A percentile compares a stretch with the other conserved stretches of the same genome.
Conservation (phyloP, 1,140 invertebrate species). For the Drosophila setifemur region DNA sequence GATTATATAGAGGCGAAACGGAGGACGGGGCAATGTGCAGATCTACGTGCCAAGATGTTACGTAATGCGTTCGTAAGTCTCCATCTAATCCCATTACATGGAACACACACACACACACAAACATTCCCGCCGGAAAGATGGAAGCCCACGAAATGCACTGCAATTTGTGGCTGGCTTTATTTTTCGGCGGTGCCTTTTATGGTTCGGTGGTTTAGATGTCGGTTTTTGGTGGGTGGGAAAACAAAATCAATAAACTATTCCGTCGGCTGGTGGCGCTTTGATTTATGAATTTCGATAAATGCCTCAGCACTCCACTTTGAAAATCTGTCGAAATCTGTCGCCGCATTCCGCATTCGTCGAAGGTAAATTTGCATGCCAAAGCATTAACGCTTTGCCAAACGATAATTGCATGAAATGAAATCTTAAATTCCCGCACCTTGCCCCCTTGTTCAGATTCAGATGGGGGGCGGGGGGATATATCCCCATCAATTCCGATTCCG, state of each 20-base stretch:
- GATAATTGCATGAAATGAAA: conserved; percentile 67
- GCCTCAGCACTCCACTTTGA: conserved; percentile 25
- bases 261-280: conserved; percentile 36
- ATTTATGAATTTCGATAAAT: conserved; percentile 48
- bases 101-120: neutral
- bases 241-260: conserved; percentile 42
- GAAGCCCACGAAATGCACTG: conserved; percentile 52
- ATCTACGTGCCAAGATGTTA: conserved; percentile 46
- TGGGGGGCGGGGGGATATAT: neutral
- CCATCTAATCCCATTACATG: conserved; percentile 64
- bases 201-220: neutral
- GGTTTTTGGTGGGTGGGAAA: neutral
- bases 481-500: conserved; percentile 18
- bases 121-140: conserved; percentile 14
- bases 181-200: conserved; percentile 32
- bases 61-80: conserved; percentile 71
- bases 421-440: conserved; percentile 30
- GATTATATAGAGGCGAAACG: conserved; percentile 4
- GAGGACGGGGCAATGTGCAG: neutral
- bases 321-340: conserved; percentile 34
- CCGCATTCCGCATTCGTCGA: conserved; percentile 51
- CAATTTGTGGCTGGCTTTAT: conserved; percentile 38
- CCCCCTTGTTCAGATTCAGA: neutral
- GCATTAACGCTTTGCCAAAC: conserved; percentile 69
- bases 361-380: conserved; percentile 73